Evolutionary conservation across 1,140 invertebrate genomes (phyloP), one percentile per base, ranked within the genome.

Genomic region (Chymomyza costata): DNA sequence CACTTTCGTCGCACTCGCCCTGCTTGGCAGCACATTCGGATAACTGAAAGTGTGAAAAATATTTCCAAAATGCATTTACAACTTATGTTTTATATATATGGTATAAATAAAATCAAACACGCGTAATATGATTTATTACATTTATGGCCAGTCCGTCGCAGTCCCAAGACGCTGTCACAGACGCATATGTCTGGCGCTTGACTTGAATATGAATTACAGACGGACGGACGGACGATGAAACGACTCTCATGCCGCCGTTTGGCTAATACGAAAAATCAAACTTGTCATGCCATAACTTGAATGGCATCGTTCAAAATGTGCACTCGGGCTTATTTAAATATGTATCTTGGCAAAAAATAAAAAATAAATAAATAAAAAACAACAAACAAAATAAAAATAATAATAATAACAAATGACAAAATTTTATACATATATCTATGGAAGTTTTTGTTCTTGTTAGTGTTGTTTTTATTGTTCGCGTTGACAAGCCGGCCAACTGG

Each of bases 1-100:
- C 81, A 35, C 63, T 76, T 47, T 78, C 81, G 54, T 86, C 83
- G 60, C 84, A 86, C 58, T 86, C 78, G 17, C 81, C 81, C 34
- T 62, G 63, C 50, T 82, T 85, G 47, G 81, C 78, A 17, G 82
- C 78, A 57, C 84, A 86, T 58, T 85, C 74, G 32, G 84, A 83
- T 38, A 85, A 68, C 65, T 11, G 37, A 46, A 60, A 35, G 38
- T 71, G 46, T 48, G 35, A 15, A 44, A 54, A 62, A 52, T 39
- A 49, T 54, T 49, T 34, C 38, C 14, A 14, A 18, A 28, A 45
- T 44, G 45, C 44, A 45, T 25, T 32, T 15, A 51, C 48, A 40
- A 19, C 38, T 32, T 15, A 18, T 30, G n/a, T n/a, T 31, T n/a
- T n/a, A n/a, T n/a, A n/a, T n/a, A n/a, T n/a, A n/a, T n/a, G n/a